These are phyloP conservation scores for Macquaria ambigua DNA, from an alignment of 2,113 vertebrate species.

Conservation along the genomic window DNA sequence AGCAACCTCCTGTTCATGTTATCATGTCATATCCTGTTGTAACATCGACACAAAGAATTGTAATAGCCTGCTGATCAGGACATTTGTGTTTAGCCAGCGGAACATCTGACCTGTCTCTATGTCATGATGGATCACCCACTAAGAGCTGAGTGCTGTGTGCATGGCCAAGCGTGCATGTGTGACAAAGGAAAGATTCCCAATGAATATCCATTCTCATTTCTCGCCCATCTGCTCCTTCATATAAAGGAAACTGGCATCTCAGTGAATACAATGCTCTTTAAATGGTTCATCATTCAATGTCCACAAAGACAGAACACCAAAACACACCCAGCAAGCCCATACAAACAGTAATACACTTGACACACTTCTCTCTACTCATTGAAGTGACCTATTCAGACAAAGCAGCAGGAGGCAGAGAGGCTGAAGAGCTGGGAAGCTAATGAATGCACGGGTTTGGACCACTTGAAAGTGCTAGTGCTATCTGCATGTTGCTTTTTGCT, in stretches of 20 bases:
- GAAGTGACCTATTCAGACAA: constrained; percentile 75
- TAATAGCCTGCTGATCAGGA: constrained; percentile 65
- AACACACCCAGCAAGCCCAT: constrained; percentile 64
- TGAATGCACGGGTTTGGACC: constrained; percentile 69
- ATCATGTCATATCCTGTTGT: constrained; percentile 44
- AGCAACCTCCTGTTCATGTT: constrained; percentile 38
- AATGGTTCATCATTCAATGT: constrained; percentile 77
- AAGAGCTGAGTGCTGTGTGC: constrained; percentile 63
- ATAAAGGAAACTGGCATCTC: constrained; percentile 71
- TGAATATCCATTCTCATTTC: constrained; percentile 82
- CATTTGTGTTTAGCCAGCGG: constrained; percentile 73
- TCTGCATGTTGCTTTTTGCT: constrained; percentile 59
- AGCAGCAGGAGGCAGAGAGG: constrained; percentile 72
- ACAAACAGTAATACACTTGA: constrained; percentile 73
- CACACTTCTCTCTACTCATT: constrained; percentile 74
- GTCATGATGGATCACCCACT: constrained; percentile 82
- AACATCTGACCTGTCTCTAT: constrained; percentile 78
- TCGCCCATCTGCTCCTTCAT: constrained; percentile 79
- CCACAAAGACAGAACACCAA: constrained; percentile 68
- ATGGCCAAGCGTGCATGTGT: constrained; percentile 72
- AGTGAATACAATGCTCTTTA: constrained; percentile 68
- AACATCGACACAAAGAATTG: constrained; percentile 46
- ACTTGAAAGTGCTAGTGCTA: constrained; percentile 63
- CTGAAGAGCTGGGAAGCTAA: constrained; percentile 64
- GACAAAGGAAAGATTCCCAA: constrained; percentile 77